These are phyloP conservation scores for Lamellibrachia satsuma DNA, from an alignment of 2,888 invertebrate species.

Conservation along the genomic window DNA sequence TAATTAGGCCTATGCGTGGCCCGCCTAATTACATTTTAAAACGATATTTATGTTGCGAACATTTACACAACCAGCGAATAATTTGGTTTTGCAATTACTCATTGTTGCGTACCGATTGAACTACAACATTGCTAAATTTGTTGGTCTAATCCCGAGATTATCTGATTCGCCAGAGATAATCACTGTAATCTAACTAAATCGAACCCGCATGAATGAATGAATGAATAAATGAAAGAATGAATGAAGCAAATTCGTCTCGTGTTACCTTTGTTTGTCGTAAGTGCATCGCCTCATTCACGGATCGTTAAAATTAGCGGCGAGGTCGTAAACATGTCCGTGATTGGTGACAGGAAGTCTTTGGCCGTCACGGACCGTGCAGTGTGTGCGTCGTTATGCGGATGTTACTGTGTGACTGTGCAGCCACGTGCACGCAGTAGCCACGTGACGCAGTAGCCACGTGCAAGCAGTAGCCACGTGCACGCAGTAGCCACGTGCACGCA, in stretches of 20 bases:
- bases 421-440: neutral
- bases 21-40: too few relatives aligned
- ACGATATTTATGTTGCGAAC: too few relatives aligned
- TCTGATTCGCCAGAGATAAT: neutral
- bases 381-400: too few relatives aligned
- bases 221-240: neutral
- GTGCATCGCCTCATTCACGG: neutral
- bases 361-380: neutral
- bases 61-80: too few relatives aligned
- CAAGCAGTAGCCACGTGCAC: too few relatives aligned
- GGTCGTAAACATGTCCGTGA: neutral
- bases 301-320: neutral
- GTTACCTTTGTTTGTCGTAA: neutral
- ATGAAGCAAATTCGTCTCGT: neutral
- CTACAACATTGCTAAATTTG: neutral
- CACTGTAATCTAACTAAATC: constrained; percentile 9
- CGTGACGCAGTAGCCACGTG: neutral
- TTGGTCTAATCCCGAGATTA: neutral
- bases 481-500: too few relatives aligned
- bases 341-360: neutral
- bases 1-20: too few relatives aligned
- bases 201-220: neutral
- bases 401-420: too few relatives aligned
- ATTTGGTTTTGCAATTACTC: too few relatives aligned
- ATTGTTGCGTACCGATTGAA: neutral